Conservation (phyloP, 1,140 invertebrate genomes). For the Stegodyphus mimosarum region DNA sequence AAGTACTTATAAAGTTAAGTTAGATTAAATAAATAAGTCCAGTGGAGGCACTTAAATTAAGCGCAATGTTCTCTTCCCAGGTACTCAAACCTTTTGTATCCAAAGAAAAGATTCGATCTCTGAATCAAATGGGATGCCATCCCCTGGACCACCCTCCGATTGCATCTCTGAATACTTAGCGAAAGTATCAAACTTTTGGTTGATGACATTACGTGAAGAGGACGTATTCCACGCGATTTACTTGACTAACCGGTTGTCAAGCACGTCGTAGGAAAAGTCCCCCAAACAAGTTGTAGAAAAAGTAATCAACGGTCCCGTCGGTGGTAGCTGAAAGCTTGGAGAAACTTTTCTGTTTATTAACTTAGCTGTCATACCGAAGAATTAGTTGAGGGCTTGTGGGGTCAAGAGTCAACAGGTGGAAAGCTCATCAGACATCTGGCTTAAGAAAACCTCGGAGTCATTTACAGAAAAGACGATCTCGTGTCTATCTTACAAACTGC, state of each 20-base stretch:
- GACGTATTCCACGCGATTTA: not conserved
- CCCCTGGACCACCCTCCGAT: no score
- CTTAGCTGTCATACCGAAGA: conserved; percentile 46
- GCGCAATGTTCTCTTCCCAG: no score
- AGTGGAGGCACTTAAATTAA: no score
- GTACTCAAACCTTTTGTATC: no score
- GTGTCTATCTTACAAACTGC: conserved; percentile 3
- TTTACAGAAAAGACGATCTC: conserved; percentile 16
- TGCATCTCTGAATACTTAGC: no score
- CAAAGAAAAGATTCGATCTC: no score
- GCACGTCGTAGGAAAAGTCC: not conserved
- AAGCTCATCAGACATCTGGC: conserved; percentile 38
- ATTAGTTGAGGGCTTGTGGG: conserved; percentile 13
- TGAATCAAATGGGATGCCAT: no score
- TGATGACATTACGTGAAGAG: not conserved
- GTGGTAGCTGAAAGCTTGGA: not conserved
- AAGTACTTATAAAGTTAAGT: no score
- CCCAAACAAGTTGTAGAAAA: not conserved
- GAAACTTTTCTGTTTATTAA: conserved; percentile 39
- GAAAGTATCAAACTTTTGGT: not conserved
- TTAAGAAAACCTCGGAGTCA: conserved; percentile 3
- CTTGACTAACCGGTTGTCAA: not conserved
- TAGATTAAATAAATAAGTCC: no score
- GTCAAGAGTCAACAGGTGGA: conserved; percentile 40
- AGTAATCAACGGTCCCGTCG: not conserved